A percentile compares a stretch with the other conserved stretches of the same genome.
Evolutionary conservation across 1,140 invertebrate genomes (phyloP).

Genomic region (Lutraria rhynchaena): DNA sequence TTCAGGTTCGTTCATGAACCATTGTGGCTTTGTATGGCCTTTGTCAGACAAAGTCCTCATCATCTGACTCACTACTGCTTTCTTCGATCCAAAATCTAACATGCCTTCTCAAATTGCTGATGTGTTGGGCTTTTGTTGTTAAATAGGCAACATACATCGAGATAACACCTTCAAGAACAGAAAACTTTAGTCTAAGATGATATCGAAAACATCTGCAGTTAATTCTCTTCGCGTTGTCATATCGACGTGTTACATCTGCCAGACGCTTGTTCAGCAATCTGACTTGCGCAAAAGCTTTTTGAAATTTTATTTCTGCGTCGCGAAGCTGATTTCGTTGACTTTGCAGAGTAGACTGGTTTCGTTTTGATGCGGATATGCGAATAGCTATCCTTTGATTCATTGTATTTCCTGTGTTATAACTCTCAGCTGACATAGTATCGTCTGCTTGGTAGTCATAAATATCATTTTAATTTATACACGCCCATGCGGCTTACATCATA

Average conservation of each 20-base stretch:
- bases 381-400: too few species aligned
- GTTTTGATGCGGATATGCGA: too few species aligned
- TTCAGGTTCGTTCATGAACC: conserved; percentile 23
- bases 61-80: conserved; percentile 12
- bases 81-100: conserved; percentile 27
- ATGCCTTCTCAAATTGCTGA: conserved; percentile 16
- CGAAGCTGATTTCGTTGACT: conserved; percentile 5
- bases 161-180: conserved; percentile 18
- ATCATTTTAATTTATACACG: too few species aligned
- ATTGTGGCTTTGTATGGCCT: conserved; percentile 1
- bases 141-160: conserved; percentile 30
- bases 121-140: neutral
- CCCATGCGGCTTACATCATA: too few species aligned
- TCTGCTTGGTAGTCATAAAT: too few species aligned
- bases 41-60: conserved; percentile 18
- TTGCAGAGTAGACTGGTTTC: neutral
- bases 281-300: conserved; percentile 9
- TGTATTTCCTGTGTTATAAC: too few species aligned
- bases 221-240: conserved; percentile 2
- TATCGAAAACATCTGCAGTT: conserved; percentile 8
- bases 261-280: conserved; percentile 7
- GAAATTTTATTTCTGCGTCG: conserved; percentile 34
- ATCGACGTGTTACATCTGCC: neutral
- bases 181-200: conserved; percentile 26
- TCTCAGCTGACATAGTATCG: too few species aligned